Percentiles rank a stretch among this genome's conserved stretches.
These are phyloP conservation scores for Sylvilagus floridanus DNA, from an alignment of 2,797 vertebrate genomes.

Conservation along the genomic window DNA sequence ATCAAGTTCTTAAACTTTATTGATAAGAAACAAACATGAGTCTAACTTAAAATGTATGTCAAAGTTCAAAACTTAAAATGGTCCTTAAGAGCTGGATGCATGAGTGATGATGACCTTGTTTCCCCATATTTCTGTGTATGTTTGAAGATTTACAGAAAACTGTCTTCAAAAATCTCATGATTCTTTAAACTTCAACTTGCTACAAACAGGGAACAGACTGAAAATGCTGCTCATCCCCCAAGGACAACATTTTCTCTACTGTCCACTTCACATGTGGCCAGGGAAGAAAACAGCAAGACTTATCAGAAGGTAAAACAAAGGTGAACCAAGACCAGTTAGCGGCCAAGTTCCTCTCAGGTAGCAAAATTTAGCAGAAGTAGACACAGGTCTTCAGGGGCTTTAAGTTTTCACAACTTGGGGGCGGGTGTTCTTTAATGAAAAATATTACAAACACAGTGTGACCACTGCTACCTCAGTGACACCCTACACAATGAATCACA, in stretches of 20 bases:
- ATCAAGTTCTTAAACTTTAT: conserved; percentile 26
- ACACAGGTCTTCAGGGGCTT: not conserved
- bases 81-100: not conserved
- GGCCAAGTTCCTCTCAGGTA: not conserved
- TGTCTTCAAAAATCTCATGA: conserved; percentile 1
- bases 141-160: conserved; percentile 40
- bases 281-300: conserved; percentile 33
- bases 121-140: not conserved
- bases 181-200: not conserved
- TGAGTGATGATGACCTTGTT: not conserved
- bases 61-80: not conserved
- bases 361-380: conserved; percentile 4
- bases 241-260: conserved; percentile 6
- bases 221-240: conserved; percentile 30
- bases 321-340: not conserved
- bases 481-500: conserved; percentile 2
- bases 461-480: not conserved
- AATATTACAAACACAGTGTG: conserved; percentile 23
- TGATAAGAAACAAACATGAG: not conserved
- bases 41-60: not conserved
- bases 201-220: not conserved
- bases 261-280: not conserved
- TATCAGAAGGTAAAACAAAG: conserved; percentile 13
- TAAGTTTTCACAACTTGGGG: not conserved
- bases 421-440: not conserved